These are phyloP conservation scores for Matsumurasca onukii DNA, from an alignment of 1,140 invertebrate species.

Conservation along the genomic window DNA sequence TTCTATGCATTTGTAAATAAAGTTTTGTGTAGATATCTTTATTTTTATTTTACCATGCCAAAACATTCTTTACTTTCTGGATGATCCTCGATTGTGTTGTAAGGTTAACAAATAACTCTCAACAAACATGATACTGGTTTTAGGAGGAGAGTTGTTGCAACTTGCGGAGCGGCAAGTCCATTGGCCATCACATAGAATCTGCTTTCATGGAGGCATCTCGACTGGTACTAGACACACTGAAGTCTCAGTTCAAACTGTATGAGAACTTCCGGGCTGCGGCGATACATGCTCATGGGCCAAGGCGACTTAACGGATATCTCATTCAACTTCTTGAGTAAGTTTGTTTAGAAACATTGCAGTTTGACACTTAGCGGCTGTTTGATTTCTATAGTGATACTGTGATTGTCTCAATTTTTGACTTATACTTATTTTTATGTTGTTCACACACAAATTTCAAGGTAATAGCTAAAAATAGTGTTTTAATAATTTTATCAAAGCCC, in stretches of 20 bases:
- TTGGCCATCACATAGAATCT: constrained; percentile 75
- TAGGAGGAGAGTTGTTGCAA: constrained; percentile 39
- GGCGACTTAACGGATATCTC: constrained; percentile 94
- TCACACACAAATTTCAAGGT: too few relatives aligned
- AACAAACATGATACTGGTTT: too few relatives aligned
- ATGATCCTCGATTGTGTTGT: too few relatives aligned
- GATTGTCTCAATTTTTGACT: neutral
- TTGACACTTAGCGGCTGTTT: neutral
- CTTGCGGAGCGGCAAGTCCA: constrained; percentile 67
- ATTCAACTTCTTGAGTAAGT: constrained; percentile 88
- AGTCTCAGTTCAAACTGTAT: constrained; percentile 83
- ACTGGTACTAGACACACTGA: constrained; percentile 82
- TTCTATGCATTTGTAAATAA: too few relatives aligned
- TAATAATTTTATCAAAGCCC: too few relatives aligned
- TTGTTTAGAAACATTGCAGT: neutral
- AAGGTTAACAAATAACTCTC: too few relatives aligned
- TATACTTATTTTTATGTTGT: constrained; percentile 33
- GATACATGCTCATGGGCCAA: constrained; percentile 90
- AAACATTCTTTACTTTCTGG: too few relatives aligned
- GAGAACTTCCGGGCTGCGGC: constrained; percentile 89
- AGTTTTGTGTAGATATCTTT: too few relatives aligned
- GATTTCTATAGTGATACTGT: neutral
- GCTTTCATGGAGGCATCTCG: constrained; percentile 86
- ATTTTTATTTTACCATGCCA: too few relatives aligned
- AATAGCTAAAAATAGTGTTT: too few relatives aligned